Conservation (phyloP, 2,797 vertebrate genomes). For the Notoglanidium macrostoma region DNA sequence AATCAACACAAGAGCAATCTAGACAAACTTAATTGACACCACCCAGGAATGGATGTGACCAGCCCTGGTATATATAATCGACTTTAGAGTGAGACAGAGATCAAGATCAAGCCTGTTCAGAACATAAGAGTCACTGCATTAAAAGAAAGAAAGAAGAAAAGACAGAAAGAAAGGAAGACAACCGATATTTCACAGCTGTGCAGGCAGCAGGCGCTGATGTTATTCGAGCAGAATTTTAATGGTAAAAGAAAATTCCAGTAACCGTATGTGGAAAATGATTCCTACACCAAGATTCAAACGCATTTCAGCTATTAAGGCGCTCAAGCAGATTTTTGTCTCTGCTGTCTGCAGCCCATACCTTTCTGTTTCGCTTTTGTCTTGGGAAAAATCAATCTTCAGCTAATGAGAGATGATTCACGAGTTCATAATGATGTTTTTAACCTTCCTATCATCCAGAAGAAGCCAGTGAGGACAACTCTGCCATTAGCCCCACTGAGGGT, state of each 20-base stretch:
- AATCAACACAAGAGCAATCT: slow-evolving; percentile 48
- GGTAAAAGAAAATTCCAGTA: slow-evolving; percentile 48
- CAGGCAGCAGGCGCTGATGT: slow-evolving; percentile 26
- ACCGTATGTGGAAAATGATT: slow-evolving; percentile 4
- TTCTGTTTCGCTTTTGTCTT: slow-evolving; percentile 30
- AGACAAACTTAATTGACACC: slow-evolving; percentile 50
- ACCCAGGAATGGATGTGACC: slow-evolving; percentile 30
- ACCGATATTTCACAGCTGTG: slow-evolving; percentile 35
- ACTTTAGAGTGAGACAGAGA: slow-evolving; percentile 27
- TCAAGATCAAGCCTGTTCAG: slow-evolving; percentile 13
- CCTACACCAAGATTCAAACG: neutral
- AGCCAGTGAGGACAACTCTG: neutral
- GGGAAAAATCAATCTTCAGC: slow-evolving; percentile 32
- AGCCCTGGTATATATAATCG: slow-evolving; percentile 32
- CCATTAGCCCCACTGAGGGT: neutral
- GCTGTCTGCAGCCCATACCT: slow-evolving; percentile 24
- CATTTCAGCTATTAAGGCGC: neutral
- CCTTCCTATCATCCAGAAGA: neutral
- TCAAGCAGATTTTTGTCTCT: neutral
- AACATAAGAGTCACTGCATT: neutral
- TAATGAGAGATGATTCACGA: slow-evolving; percentile 21
- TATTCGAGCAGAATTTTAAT: slow-evolving; percentile 53
- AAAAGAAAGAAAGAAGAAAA: neutral
- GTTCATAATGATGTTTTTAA: slow-evolving; percentile 25
- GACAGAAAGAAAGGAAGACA: neutral